Conservation (phyloP, 2,797 vertebrate genomes). For the Sebastes wilsoni region DNA sequence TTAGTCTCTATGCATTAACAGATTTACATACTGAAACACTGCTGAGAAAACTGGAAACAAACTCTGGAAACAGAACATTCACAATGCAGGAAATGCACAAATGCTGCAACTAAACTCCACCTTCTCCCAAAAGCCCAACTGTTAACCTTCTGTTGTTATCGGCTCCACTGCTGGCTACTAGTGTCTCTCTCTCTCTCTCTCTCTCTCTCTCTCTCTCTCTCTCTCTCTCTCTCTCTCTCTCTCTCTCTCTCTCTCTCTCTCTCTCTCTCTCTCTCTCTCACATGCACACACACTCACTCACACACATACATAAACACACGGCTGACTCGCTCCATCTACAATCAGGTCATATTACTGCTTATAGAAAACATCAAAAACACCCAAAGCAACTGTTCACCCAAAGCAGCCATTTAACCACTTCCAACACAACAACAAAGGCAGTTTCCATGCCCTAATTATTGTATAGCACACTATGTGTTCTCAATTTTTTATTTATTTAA, state of each 20-base stretch:
- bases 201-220: background rate
- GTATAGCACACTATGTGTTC: background rate
- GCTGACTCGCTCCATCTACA: background rate
- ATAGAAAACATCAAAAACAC: background rate
- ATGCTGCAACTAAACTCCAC: background rate
- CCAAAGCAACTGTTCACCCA: background rate
- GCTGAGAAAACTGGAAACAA: background rate
- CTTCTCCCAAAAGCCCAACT: background rate
- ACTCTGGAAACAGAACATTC: background rate
- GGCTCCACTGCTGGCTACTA: background rate
- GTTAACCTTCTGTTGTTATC: background rate
- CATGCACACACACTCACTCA: too few species aligned
- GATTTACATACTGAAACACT: background rate
- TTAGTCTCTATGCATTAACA: background rate
- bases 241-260: background rate
- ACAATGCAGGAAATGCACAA: background rate
- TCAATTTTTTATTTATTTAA: background rate
- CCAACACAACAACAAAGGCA: background rate
- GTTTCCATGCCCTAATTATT: background rate
- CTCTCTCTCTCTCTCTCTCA: background rate
- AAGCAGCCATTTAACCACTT: background rate
- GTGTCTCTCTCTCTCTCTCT: background rate
- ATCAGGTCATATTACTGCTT: background rate
- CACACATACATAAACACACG: background rate
- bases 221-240: background rate